Conservation (phyloP, 2,797 vertebrate genomes). For the Lithobates sylvaticus region DNA sequence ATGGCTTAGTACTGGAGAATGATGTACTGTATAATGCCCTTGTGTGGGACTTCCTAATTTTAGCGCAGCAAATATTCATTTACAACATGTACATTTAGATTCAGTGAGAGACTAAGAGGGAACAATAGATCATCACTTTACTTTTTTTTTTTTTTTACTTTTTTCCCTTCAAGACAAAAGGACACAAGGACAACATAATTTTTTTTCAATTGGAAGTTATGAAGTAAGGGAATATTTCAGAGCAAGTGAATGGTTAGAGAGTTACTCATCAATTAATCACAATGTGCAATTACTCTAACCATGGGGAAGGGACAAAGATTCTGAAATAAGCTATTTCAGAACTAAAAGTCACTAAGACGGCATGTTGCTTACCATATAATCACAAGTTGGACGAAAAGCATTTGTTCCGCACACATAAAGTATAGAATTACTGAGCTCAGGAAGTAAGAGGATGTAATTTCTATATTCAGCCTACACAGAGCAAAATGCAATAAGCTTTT, state of each 20-base stretch:
- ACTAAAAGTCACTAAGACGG: constrained; percentile 37
- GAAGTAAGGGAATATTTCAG: constrained; percentile 22
- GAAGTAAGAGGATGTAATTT: constrained; percentile 82
- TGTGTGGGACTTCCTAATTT: no score
- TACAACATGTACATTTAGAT: no score
- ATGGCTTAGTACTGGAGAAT: no score
- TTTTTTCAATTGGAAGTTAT: constrained; percentile 41
- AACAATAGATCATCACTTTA: constrained; percentile 51
- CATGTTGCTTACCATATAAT: constrained; percentile 77
- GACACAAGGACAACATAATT: constrained; percentile 42
- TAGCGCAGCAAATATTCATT: no score
- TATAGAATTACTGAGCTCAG: constrained; percentile 72
- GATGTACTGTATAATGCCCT: no score
- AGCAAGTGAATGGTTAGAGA: constrained; percentile 34
- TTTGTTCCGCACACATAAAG: constrained; percentile 84
- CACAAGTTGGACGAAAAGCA: constrained; percentile 80
- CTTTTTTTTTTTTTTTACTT: background rate
- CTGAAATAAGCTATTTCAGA: constrained; percentile 52
- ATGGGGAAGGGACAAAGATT: constrained; percentile 49
- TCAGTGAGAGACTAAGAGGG: no score
- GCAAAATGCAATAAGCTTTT: constrained; percentile 21
- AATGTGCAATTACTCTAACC: constrained; percentile 60
- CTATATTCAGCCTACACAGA: constrained; percentile 81
- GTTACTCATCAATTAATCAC: constrained; percentile 59
- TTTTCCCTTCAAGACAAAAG: constrained; percentile 19